Evolutionary conservation across 2,797 vertebrate species (phyloP), one percentile per base, ranked within the genome.

Genomic region (Oreochromis grahami): DNA sequence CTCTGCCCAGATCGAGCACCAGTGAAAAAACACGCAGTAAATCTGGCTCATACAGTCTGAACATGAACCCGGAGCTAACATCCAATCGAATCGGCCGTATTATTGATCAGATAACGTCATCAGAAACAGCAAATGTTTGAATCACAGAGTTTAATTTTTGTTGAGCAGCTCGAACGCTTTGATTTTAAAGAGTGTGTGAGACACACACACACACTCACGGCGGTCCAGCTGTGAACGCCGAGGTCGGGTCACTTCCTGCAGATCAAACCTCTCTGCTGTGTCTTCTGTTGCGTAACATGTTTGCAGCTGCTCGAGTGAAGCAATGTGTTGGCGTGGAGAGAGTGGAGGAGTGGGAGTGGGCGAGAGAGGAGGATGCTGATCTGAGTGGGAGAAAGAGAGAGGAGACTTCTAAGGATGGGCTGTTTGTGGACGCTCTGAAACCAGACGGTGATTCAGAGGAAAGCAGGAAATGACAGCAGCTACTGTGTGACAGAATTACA

Each of bases 341-440:
- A 51, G 74, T 6, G 24, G 80, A 79, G 83, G 81, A 85, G 89
- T 10, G 52, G 63, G 82, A 41, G 83, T 88, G 88, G 85, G 87
- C 32, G 74, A 84, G 56, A 8, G 80, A 76, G 80, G 87, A 81
- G 83, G 85, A 86, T 1, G 63, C 53, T 60, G 80, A 9, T 83
- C 52, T 86, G 83, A 53, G 86, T 48, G 76, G 15, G 82, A 78
- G 65, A 68, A 12, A 26, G 43, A 38, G 79, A 56, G 29, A 77
- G 34, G 48, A 32, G 76, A 2, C 43, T 45, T 68, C 52, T 65
- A 74, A 70, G 65, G 76, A 83, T 3, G 36, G 32, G 17, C 60
- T 53, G 34, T 24, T 72, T 53, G n/a, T 60, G 77, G 36, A 36
- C 5, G 19, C 10, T 29, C 11, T 51, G 55, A 34, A 76, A 24